Percentiles rank a stretch among this genome's conserved stretches.
Conservation (phyloP, 2,113 vertebrate genomes). For the Blennius ocellaris region DNA sequence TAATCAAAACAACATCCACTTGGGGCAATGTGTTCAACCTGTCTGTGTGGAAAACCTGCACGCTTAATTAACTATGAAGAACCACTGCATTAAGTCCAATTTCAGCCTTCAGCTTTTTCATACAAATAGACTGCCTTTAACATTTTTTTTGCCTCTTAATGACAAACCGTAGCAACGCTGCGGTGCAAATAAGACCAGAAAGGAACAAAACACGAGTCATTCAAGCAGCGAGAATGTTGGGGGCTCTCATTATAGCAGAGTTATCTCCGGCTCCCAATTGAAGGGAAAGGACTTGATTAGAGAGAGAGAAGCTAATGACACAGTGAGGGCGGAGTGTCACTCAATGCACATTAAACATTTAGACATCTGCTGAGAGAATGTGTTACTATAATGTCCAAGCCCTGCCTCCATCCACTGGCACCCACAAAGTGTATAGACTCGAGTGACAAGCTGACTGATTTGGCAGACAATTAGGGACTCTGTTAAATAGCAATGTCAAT, state of each 20-base stretch:
- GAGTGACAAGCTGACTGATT: slow-evolving; percentile 55
- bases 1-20: slow-evolving; percentile 50
- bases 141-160: slow-evolving; percentile 47
- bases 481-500: slow-evolving; percentile 60
- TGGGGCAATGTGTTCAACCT: slow-evolving; percentile 15
- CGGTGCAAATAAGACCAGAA: slow-evolving; percentile 46
- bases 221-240: slow-evolving; percentile 58
- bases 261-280: slow-evolving; percentile 66
- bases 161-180: slow-evolving; percentile 54
- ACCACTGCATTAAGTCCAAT: slow-evolving; percentile 36
- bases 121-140: slow-evolving; percentile 41
- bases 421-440: slow-evolving; percentile 31
- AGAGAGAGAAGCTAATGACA: slow-evolving; percentile 70
- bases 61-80: slow-evolving; percentile 58
- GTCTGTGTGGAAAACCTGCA: slow-evolving; percentile 24
- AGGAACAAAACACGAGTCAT: slow-evolving; percentile 64
- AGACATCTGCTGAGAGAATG: slow-evolving; percentile 71
- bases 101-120: slow-evolving; percentile 45
- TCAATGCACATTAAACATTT: slow-evolving; percentile 80
- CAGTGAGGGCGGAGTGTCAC: slow-evolving; percentile 68
- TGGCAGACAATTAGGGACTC: slow-evolving; percentile 57
- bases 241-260: slow-evolving; percentile 74
- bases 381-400: slow-evolving; percentile 54
- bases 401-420: slow-evolving; percentile 50
- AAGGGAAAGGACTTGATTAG: slow-evolving; percentile 72